Evolutionary conservation across 2,888 invertebrate genomes (phyloP), one percentile per base, ranked within the genome.

Genomic region (Aelia acuminata): DNA sequence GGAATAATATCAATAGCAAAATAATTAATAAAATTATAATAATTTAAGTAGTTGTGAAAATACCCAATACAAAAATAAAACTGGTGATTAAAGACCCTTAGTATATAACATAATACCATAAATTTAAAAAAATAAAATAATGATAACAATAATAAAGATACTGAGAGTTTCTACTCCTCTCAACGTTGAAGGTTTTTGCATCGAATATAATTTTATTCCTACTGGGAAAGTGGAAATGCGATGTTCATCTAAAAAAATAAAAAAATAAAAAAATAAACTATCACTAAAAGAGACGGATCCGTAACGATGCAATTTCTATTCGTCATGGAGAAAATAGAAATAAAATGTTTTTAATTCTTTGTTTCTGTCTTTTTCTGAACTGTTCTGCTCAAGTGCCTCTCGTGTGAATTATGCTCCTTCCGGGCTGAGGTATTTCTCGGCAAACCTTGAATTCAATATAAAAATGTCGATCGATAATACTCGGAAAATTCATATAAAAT

Each of bases 261-360:
- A n/a, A n/a, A n/a, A n/a, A n/a, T n/a, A n/a, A n/a, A n/a, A n/a
- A n/a, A 57, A 57, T 26, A 53, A 53, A n/a, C 57, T 57, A 75
- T 75, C 39, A 75, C 10, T 39, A 11, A 43, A 43, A 43, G 22
- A 80, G 10, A 43, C 26, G 43, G 39, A 43, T 2, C 22, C 22
- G 43, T 80, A 80, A 80, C 80, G 75, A 75, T 11, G 22, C 43
- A 80, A 80, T 80, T 80, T n/a, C n/a, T 80, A 22, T 43, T 80
- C 43, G 80, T n/a, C n/a, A n/a, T 43, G 80, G 11, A 39, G 80
- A 43, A 22, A 39, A 80, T 43, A 11, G 31, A 43, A 80, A 80
- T 43, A 11, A 1, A 13, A 10, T 39, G 39, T 80, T 80, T 80
- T 43, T 75, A 39, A n/a, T 75, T 50, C 50, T 43, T 50, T 50